Evolutionary conservation across 1,140 invertebrate genomes (phyloP), one percentile per base, ranked within the genome.

Genomic region (Eriosoma lanigerum): DNA sequence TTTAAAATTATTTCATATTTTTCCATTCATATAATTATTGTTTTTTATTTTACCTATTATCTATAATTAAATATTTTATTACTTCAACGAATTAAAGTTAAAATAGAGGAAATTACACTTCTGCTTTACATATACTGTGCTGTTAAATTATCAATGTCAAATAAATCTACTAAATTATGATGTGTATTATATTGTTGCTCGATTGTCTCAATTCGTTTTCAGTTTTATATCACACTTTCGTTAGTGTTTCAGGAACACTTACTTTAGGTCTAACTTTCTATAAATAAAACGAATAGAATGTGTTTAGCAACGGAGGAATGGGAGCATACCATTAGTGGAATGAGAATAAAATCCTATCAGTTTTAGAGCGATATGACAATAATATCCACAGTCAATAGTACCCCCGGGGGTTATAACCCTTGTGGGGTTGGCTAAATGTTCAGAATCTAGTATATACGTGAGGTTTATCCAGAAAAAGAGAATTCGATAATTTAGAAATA

Each of bases 341-440:
- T 78, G 73, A 78, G 32, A 78, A 78, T 50, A 70, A 78, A 60
- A 60, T 78, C 54, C 73, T 26, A 44, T 26, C 21, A 54, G 54
- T 78, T 76, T 78, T 46, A 32, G 54, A 26, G 60, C 32, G 32
- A 78, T 60, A 78, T 78, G 73, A 78, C 73, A 78, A 78, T 78
- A 78, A 78, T 58, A 78, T 46, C n/a, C 54, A 58, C 32, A 78
- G 29, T 60, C 54, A 60, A 78, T 58, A 78, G n/a, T 60, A 26
- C 73, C 54, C 73, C 60, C 21, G 52, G 32, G 73, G 56, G 56
- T 60, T 60, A 58, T 48, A n/a, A n/a, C n/a, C n/a, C n/a, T n/a
- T n/a, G 46, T 48, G 32, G 29, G 8, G 56, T 44, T 56, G 38
- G n/a, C 38, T 44, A 5, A 17, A 38, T 32, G 26, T 60, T 15